Evolutionary conservation across 2,797 vertebrate species (phyloP).

Genomic region (Alca torda): DNA sequence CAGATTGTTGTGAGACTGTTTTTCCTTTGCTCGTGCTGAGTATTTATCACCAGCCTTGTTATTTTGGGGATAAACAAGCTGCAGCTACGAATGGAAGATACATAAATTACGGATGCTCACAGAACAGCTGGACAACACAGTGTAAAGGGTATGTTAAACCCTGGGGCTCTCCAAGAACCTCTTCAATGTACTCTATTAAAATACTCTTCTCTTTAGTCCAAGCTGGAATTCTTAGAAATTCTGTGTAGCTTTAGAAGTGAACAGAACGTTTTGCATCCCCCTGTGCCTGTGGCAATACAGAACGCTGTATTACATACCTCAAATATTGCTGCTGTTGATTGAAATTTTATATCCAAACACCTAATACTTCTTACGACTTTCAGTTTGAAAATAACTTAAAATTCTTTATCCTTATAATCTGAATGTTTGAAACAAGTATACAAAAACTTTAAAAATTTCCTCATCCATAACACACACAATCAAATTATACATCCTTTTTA

Average conservation of each 20-base stretch:
- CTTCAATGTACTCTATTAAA: neutral
- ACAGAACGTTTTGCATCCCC: neutral
- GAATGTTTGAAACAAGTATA: neutral
- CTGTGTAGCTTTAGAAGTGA: neutral
- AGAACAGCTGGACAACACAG: neutral
- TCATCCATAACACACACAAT: neutral
- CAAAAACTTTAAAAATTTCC: neutral
- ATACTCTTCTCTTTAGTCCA: neutral
- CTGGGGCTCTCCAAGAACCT: neutral
- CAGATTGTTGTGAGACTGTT: neutral
- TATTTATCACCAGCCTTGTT: neutral
- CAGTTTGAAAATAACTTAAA: neutral
- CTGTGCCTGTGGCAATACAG: neutral
- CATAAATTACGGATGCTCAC: neutral
- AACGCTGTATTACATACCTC: neutral
- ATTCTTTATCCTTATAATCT: neutral
- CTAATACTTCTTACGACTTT: neutral
- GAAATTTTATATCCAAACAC: neutral
- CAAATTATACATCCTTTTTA: neutral
- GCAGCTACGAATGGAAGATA: neutral
- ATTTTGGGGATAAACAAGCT: slow-evolving; percentile 27
- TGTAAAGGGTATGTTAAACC: neutral
- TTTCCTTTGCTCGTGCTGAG: slow-evolving; percentile 5
- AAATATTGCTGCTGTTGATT: neutral
- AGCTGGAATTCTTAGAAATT: neutral